Evolutionary conservation across 2,113 vertebrate genomes (phyloP).

Genomic region (Spermophilus dauricus): DNA sequence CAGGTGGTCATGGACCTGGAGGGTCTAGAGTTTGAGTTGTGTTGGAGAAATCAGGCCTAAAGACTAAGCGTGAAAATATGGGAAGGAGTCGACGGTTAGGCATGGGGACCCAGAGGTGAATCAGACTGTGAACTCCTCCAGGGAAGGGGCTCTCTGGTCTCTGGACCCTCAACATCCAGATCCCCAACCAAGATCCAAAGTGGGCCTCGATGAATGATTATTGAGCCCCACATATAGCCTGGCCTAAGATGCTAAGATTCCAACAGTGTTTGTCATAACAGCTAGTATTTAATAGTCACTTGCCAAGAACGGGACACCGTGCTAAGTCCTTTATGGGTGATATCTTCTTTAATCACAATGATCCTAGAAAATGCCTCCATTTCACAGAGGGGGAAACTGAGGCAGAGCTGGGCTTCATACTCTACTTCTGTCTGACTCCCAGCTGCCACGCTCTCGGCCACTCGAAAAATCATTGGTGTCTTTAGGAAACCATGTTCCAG

Average conservation of each 20-base stretch:
- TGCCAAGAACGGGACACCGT: not conserved
- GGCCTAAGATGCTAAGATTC: not conserved
- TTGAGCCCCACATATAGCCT: not conserved
- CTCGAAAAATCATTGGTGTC: not conserved
- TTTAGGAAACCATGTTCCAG: not conserved
- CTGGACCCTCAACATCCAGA: not conserved
- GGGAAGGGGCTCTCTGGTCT: not conserved
- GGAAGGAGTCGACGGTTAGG: not conserved
- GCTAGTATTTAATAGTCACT: not conserved
- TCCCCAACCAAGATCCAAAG: not conserved
- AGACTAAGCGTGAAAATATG: not conserved
- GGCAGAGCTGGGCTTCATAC: not conserved
- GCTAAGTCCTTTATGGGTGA: not conserved
- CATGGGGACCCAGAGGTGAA: not conserved
- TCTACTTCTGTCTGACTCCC: not conserved
- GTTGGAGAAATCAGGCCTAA: not conserved
- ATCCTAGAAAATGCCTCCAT: not conserved
- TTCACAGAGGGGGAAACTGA: not conserved
- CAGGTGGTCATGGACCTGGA: too few species aligned
- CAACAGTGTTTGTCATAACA: not conserved
- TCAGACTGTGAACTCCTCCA: not conserved
- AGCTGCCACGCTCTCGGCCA: not conserved
- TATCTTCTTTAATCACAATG: not conserved
- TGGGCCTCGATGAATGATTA: not conserved
- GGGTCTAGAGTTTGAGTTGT: too few species aligned